These are phyloP conservation scores for Oryzias woworae DNA, from an alignment of 2,113 vertebrate species.

Conservation along the genomic window DNA sequence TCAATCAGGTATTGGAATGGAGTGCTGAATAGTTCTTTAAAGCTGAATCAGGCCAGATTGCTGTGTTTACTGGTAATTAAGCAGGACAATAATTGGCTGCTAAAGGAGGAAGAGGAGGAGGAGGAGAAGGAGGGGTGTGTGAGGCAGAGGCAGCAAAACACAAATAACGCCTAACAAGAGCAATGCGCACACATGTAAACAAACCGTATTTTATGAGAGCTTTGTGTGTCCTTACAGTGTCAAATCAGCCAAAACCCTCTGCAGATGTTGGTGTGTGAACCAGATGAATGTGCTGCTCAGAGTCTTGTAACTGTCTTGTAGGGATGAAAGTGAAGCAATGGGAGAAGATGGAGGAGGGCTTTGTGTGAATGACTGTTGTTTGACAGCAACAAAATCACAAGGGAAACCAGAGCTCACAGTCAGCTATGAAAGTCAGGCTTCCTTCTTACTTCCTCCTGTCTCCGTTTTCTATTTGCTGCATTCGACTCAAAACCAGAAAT, in stretches of 20 bases:
- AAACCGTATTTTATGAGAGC: slow-evolving; percentile 31
- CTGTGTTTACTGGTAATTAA: slow-evolving; percentile 71
- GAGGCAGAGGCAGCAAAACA: slow-evolving; percentile 38
- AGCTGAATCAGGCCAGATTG: slow-evolving; percentile 55
- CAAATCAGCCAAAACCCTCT: slow-evolving; percentile 44
- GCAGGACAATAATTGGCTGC: slow-evolving; percentile 74
- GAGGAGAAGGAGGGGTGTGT: slow-evolving; percentile 6
- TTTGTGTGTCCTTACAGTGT: slow-evolving; percentile 23
- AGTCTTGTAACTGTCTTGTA: slow-evolving; percentile 42
- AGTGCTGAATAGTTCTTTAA: slow-evolving; percentile 67
- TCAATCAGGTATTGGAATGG: slow-evolving; percentile 70
- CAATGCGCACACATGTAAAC: slow-evolving; percentile 35
- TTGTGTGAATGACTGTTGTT: slow-evolving; percentile 12
- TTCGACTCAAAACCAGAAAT: slow-evolving; percentile 47
- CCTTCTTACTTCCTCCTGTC: slow-evolving; percentile 1
- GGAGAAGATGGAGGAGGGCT: slow-evolving; percentile 4
- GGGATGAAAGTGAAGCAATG: slow-evolving; percentile 16
- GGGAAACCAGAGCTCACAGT: slow-evolving; percentile 1
- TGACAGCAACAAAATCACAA: neutral
- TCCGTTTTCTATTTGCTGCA: neutral
- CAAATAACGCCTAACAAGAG: slow-evolving; percentile 43
- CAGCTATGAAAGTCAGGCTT: neutral
- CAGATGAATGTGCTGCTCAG: slow-evolving; percentile 60
- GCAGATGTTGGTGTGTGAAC: slow-evolving; percentile 55
- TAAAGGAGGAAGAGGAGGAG: slow-evolving; percentile 25